Conservation (phyloP, 2,888 invertebrate species). For the Tromatobia lineatoria region DNA sequence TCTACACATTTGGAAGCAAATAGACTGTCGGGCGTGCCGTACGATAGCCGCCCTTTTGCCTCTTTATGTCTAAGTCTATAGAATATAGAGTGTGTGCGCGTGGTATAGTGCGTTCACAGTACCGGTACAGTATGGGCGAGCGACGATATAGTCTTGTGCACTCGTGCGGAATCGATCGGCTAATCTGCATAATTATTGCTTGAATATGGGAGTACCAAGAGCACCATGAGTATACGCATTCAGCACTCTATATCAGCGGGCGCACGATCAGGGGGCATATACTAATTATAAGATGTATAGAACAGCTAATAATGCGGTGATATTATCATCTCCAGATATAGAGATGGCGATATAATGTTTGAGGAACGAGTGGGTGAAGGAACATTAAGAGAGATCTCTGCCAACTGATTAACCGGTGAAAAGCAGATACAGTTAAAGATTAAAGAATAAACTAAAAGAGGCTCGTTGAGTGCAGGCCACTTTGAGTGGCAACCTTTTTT, state of each 20-base stretch:
- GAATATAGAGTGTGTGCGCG: not conserved
- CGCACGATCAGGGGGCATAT: not conserved
- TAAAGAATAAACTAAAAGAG: conserved; percentile 15
- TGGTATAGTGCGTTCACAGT: not conserved
- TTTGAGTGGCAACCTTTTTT: conserved; percentile 13
- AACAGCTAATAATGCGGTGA: conserved; percentile 8
- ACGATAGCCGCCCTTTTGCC: too few relatives aligned
- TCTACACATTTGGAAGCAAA: too few relatives aligned
- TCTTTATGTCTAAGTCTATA: too few relatives aligned
- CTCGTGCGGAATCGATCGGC: conserved; percentile 61
- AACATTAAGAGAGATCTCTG: conserved; percentile 30
- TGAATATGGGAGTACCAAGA: conserved; percentile 26
- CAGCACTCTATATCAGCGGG: conserved; percentile 10
- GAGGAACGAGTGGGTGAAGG: conserved; percentile 21
- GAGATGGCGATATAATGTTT: not conserved
- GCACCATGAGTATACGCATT: not conserved
- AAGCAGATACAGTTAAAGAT: conserved; percentile 26
- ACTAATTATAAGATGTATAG: conserved; percentile 12
- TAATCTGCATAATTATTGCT: conserved; percentile 57
- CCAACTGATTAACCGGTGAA: conserved; percentile 31
- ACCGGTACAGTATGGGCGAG: conserved; percentile 1
- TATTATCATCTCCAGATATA: conserved; percentile 9
- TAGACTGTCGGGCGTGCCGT: too few relatives aligned
- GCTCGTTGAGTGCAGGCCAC: conserved; percentile 7
- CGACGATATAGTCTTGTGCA: conserved; percentile 25